Evolutionary conservation across 2,113 vertebrate species (phyloP).

Genomic region (Andinoacara biseriatus): DNA sequence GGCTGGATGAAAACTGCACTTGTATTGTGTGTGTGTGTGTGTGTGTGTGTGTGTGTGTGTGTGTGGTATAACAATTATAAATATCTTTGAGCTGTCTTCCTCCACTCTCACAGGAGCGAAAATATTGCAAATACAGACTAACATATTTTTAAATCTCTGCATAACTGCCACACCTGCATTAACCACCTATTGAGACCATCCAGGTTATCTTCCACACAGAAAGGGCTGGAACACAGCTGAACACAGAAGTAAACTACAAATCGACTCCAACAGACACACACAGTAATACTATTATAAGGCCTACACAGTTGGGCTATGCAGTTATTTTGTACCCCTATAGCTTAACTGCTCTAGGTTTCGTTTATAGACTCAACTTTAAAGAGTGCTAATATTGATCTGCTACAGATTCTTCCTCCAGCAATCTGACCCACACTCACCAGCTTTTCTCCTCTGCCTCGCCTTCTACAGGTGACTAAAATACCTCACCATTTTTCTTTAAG

Average conservation of each 20-base stretch:
- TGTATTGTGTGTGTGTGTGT: background rate
- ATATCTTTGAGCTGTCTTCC: background rate
- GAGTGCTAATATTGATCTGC: conserved; percentile 32
- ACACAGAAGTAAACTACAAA: background rate
- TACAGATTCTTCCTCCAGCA: conserved; percentile 25
- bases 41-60: background rate
- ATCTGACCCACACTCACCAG: background rate
- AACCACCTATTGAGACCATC: background rate
- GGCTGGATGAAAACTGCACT: background rate
- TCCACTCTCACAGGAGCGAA: background rate
- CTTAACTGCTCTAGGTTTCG: conserved; percentile 12
- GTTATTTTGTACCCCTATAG: background rate
- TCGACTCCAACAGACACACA: background rate
- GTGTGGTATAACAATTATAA: background rate
- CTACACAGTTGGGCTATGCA: background rate
- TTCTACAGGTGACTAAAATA: background rate
- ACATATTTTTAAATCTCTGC: background rate
- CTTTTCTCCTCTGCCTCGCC: background rate
- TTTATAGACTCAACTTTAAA: conserved; percentile 16
- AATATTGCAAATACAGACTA: background rate
- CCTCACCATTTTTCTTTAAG: conserved; percentile 7
- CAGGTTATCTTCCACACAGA: background rate
- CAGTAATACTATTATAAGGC: background rate
- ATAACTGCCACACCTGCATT: background rate
- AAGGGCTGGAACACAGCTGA: background rate